phyloP scores from a whole-genome alignment of 1,140 invertebrate genomes.

The Drosophila willistoni region DNA sequence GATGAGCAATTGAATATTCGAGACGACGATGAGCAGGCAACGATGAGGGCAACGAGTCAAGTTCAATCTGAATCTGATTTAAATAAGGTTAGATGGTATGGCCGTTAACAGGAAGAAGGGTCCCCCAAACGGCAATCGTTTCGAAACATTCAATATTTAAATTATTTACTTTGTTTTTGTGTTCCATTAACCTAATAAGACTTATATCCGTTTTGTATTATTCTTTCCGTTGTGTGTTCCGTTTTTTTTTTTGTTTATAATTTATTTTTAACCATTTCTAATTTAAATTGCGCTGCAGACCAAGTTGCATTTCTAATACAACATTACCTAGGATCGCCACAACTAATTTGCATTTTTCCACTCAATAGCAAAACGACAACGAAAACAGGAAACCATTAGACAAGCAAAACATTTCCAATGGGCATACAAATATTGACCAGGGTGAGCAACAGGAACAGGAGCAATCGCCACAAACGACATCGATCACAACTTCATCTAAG shows the following conservation, averaged over 20 bases:
- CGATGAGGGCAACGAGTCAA: constrained; percentile 63
- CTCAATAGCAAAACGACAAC: constrained; percentile 69
- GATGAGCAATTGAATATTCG: constrained; percentile 82
- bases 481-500: constrained; percentile 27
- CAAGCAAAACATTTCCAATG: constrained; percentile 81
- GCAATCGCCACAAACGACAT: background rate
- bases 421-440: constrained; percentile 65
- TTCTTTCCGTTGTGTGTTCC: constrained; percentile 21
- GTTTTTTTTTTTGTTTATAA: constrained; percentile 38
- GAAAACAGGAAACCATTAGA: constrained; percentile 75
- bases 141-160: constrained; percentile 26
- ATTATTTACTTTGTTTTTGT: constrained; percentile 17
- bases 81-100: constrained; percentile 77
- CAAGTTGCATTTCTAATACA: background rate
- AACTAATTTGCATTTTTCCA: background rate
- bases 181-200: constrained; percentile 16
- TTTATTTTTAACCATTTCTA: constrained; percentile 11
- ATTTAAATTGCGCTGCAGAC: background rate
- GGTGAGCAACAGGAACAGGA: constrained; percentile 34
- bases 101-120: constrained; percentile 42
- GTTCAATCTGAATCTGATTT: constrained; percentile 55
- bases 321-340: background rate
- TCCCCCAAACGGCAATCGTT: constrained; percentile 68
- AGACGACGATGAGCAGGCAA: constrained; percentile 55
- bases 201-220: background rate